phyloP scores from a whole-genome alignment of 2,888 invertebrate genomes.

The Venustoraphidia nigricollis region DNA sequence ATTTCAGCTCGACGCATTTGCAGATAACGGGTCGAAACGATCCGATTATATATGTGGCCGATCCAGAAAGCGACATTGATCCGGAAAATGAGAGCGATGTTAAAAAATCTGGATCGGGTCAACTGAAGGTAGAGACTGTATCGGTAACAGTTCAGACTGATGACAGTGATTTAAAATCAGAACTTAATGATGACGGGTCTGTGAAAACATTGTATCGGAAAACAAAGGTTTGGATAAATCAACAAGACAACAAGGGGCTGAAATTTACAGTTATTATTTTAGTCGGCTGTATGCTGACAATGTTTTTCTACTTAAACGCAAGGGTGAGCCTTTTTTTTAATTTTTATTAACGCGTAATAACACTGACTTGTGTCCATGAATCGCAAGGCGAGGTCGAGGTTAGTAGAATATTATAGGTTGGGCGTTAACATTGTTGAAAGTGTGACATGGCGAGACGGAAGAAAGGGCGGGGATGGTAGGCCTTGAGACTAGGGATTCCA shows the following conservation, averaged over 20 bases:
- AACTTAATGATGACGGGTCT: conserved; percentile 2
- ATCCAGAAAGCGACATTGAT: conserved; percentile 20
- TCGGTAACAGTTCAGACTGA: background rate
- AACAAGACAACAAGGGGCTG: conserved; percentile 60
- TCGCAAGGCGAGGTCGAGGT: no score
- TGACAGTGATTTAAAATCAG: background rate
- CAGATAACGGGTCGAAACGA: conserved; percentile 22
- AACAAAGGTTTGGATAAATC: conserved; percentile 46
- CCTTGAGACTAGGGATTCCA: no score
- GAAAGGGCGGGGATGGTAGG: no score
- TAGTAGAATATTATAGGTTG: no score
- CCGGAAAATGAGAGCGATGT: conserved; percentile 13
- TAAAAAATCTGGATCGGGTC: background rate
- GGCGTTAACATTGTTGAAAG: no score
- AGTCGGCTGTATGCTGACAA: conserved; percentile 48
- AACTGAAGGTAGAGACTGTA: background rate
- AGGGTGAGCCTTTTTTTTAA: conserved; percentile 33
- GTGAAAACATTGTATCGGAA: conserved; percentile 25
- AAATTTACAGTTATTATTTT: conserved; percentile 54
- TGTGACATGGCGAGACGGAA: no score
- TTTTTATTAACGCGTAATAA: background rate
- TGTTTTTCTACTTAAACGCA: conserved; percentile 62
- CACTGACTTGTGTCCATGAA: no score
- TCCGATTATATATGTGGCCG: conserved; percentile 20
- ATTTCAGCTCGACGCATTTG: conserved; percentile 28